Base-by-base conservation (phyloP, 2,113 vertebrate species). In the Synchiropus splendidus region DNA sequence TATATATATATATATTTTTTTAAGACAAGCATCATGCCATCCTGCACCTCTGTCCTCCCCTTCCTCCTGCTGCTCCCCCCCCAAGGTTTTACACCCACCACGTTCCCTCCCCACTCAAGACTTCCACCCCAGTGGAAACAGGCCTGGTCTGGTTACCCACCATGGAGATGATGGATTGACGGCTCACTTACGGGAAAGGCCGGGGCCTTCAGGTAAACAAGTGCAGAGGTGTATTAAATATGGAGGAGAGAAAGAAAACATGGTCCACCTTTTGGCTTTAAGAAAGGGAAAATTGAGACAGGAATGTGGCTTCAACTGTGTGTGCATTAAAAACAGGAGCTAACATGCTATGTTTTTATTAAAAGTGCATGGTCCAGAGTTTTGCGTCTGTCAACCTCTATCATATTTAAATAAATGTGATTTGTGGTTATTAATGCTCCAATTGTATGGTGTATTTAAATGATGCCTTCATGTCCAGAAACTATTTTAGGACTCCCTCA, bases 161-260 rank as follows among this genome's bases (percentile, higher is more conserved):
- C 12, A 5, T 57, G 58, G 64, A 81, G 77, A 77, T 80, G 80
- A 86, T 78, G 67, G 80, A 85, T 82, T 77, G 74, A 78, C 64
- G 63, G 74, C 57, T 69, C 68, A 70, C 68, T 69, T 70, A 71
- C 49, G 47, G 60, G 62, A 72, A 71, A 67, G 55, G 55, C 43
- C 12, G 37, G 44, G 39, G 62, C 58, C 52, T 61, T 78, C 67
- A 73, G 59, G 64, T 79, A 81, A 83, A 83, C 78, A 81, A 70
- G 61, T 13, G 14, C 45, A 39, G 63, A 45, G 45, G 57, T 71
- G 64, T 49, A 52, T 67, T 67, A 63, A 75, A 79, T 51, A 70
- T 58, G 53, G 58, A 70, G 45, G 41, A 34, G 51, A 50, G 42
- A 55, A 67, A 63, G 46, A 60, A 64, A 61, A 67, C 55, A 45